A percentile compares a stretch with the other conserved stretches of the same genome.
phyloP scores from a whole-genome alignment of 2,797 vertebrate genomes.

The Trachops cirrhosus region DNA sequence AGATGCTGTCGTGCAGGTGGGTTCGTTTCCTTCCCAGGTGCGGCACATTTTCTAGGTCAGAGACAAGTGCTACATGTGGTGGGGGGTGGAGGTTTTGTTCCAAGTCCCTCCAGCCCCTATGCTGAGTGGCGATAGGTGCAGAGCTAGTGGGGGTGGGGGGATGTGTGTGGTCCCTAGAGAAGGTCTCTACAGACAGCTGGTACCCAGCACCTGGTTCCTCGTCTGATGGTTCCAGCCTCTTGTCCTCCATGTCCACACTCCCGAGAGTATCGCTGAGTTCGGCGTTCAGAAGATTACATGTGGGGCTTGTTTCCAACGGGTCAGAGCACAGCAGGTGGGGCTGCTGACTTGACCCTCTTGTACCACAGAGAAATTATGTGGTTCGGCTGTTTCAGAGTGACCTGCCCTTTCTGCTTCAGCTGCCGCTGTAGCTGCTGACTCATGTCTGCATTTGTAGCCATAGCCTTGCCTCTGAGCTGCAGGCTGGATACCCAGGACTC shows the following conservation, averaged over 20 bases:
- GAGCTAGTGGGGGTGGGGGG: no score
- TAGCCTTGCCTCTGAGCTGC: neutral
- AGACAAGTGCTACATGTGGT: no score
- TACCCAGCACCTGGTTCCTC: neutral
- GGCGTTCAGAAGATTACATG: neutral
- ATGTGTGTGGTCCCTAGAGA: no score
- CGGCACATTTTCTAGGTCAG: no score
- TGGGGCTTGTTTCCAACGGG: neutral
- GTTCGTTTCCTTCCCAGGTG: neutral
- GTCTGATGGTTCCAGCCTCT: neutral
- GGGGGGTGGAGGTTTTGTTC: no score
- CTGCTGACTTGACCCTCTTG: neutral
- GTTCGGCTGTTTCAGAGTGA: neutral
- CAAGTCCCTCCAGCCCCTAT: no score
- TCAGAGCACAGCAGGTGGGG: neutral
- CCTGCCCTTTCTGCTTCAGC: neutral
- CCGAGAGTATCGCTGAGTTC: fast-evolving
- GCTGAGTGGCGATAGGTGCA: no score
- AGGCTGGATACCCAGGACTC: neutral
- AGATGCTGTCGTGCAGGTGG: fast-evolving
- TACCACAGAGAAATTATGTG: neutral
- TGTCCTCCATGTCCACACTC: neutral
- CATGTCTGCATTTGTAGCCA: neutral
- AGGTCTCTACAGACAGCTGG: no score
- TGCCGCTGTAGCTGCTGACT: neutral